Evolutionary conservation across 1,140 invertebrate genomes (phyloP).

Genomic region (Drosophila auraria): DNA sequence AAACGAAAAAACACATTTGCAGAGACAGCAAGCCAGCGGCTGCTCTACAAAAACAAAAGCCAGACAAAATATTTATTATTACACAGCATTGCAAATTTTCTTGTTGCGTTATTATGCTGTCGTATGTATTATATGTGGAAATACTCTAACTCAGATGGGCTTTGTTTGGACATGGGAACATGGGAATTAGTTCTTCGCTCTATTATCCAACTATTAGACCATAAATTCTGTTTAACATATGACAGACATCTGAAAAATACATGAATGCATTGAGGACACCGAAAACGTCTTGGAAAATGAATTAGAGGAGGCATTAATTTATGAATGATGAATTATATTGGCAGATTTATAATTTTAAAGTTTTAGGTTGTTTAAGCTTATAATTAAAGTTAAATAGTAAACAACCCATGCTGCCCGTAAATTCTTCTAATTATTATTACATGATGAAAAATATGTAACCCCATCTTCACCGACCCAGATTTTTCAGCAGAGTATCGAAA

Average conservation of each 20-base stretch:
- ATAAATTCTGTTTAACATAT: constrained; percentile 33
- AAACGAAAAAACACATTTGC: constrained; percentile 23
- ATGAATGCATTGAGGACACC: constrained; percentile 25
- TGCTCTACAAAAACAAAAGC: constrained; percentile 58
- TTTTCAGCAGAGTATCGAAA: constrained; percentile 32
- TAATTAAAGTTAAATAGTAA: no score
- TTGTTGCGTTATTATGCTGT: constrained; percentile 23
- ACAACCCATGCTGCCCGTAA: no score
- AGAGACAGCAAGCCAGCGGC: constrained; percentile 18
- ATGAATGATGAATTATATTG: background rate
- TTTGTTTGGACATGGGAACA: constrained; percentile 24
- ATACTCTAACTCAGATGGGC: constrained; percentile 33
- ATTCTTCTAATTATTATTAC: background rate
- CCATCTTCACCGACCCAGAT: background rate
- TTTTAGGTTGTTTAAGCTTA: no score
- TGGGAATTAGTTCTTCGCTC: constrained; percentile 21
- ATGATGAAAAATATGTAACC: background rate
- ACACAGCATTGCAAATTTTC: constrained; percentile 66
- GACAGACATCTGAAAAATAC: constrained; percentile 3
- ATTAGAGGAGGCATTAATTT: background rate
- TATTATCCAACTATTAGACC: constrained; percentile 31
- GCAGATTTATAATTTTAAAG: background rate
- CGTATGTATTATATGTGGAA: constrained; percentile 7
- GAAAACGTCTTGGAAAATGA: constrained; percentile 15
- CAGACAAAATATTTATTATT: constrained; percentile 82